Percentiles rank a stretch among this genome's conserved stretches.
phyloP scores from a whole-genome alignment of 2,888 invertebrate species.

The Synergus umbraculus region DNA sequence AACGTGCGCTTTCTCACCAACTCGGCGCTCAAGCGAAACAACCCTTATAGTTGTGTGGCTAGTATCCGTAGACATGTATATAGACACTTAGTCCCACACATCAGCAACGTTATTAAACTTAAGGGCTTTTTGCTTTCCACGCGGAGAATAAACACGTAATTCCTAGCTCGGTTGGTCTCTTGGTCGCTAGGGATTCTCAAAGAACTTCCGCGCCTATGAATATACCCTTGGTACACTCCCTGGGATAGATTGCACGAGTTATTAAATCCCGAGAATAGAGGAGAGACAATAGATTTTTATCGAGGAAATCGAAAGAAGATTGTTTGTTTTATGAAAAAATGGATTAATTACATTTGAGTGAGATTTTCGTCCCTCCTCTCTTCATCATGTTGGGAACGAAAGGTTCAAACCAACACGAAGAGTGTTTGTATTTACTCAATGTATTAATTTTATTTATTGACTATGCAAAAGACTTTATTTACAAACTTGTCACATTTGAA shows the following conservation, averaged over 20 bases:
- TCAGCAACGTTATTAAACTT: conserved; percentile 69
- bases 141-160: conserved; percentile 64
- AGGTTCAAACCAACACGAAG: too few relatives aligned
- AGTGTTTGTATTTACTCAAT: too few relatives aligned
- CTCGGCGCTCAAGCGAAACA: conserved; percentile 41
- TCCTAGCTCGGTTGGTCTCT: conserved; percentile 50
- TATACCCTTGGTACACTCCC: conserved; percentile 50
- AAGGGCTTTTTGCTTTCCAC: conserved; percentile 67
- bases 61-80: conserved; percentile 39
- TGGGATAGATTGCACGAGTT: conserved; percentile 44
- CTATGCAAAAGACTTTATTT: not conserved
- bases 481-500: not conserved
- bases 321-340: not conserved
- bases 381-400: too few relatives aligned
- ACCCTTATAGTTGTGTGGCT: conserved; percentile 36
- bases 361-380: too few relatives aligned
- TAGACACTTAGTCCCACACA: conserved; percentile 46
- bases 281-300: not conserved
- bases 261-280: not conserved
- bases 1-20: conserved; percentile 51
- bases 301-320: not conserved
- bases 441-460: too few relatives aligned
- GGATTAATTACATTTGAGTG: too few relatives aligned
- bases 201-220: conserved; percentile 57
- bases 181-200: conserved; percentile 57